phyloP scores from a whole-genome alignment of 2,113 vertebrate genomes.

The Mobula hypostoma region DNA sequence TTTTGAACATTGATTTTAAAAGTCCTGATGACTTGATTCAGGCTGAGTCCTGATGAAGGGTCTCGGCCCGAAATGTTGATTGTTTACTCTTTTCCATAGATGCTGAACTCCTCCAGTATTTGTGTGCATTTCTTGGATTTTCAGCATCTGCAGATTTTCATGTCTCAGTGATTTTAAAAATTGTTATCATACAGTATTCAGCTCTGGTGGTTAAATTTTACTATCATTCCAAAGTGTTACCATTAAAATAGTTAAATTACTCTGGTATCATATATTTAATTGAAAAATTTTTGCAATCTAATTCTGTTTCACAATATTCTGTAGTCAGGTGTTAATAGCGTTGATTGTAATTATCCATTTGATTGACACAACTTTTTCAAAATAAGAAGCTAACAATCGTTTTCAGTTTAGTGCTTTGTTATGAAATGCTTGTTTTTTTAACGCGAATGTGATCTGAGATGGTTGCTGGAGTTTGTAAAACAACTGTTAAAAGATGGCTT shows the following conservation, averaged over 20 bases:
- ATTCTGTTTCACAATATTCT: not conserved
- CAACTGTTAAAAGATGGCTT: conserved; percentile 36
- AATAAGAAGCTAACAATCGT: not conserved
- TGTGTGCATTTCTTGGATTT: too few relatives aligned
- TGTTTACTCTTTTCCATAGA: too few relatives aligned
- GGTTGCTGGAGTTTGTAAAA: conserved; percentile 36
- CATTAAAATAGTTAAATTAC: not conserved
- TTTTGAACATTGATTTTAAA: not conserved
- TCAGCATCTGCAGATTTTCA: too few relatives aligned
- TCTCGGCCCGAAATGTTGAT: too few relatives aligned
- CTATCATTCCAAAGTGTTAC: not conserved
- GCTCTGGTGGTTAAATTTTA: not conserved
- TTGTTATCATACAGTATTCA: not conserved
- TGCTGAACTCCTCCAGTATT: too few relatives aligned
- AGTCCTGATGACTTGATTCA: too few relatives aligned
- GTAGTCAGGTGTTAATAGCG: not conserved
- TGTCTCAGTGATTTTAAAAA: not conserved
- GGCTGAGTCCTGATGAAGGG: too few relatives aligned
- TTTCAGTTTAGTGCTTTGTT: conserved; percentile 14
- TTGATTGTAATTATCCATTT: not conserved
- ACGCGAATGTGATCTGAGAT: conserved; percentile 16
- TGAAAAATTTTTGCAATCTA: not conserved
- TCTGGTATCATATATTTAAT: not conserved
- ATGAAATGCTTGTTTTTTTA: conserved; percentile 32
- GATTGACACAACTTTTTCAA: not conserved